phyloP scores from a whole-genome alignment of 2,113 vertebrate species.

The Oreochromis aureus region DNA sequence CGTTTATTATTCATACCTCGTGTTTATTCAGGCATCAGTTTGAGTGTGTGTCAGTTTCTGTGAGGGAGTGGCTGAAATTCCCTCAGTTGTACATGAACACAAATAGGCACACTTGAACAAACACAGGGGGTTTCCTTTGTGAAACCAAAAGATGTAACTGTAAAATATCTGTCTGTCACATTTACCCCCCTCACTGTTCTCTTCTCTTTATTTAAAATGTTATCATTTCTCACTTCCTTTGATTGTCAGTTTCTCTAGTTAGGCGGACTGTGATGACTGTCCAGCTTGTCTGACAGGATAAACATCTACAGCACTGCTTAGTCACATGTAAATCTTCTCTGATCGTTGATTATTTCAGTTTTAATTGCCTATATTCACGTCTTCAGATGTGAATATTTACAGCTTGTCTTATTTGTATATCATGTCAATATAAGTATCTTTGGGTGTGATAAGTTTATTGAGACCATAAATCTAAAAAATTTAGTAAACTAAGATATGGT shows the following conservation, averaged over 20 bases:
- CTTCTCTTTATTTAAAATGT: not conserved
- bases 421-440: not conserved
- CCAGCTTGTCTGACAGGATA: not conserved
- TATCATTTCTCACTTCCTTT: not conserved
- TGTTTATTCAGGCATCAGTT: not conserved
- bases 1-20: not conserved
- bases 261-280: not conserved
- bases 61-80: slow-evolving; percentile 38
- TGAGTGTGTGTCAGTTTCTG: not conserved
- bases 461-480: not conserved
- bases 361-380: not conserved
- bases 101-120: not conserved
- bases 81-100: not conserved
- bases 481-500: not conserved
- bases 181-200: not conserved
- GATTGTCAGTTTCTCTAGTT: not conserved
- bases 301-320: not conserved
- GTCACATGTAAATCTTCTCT: not conserved
- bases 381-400: not conserved
- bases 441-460: not conserved
- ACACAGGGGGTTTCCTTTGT: slow-evolving; percentile 21
- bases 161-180: not conserved
- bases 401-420: not conserved
- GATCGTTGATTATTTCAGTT: not conserved
- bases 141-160: slow-evolving; percentile 7